These are phyloP conservation scores for Pollachius pollachius DNA, from an alignment of 2,113 vertebrate genomes.

Conservation along the genomic window DNA sequence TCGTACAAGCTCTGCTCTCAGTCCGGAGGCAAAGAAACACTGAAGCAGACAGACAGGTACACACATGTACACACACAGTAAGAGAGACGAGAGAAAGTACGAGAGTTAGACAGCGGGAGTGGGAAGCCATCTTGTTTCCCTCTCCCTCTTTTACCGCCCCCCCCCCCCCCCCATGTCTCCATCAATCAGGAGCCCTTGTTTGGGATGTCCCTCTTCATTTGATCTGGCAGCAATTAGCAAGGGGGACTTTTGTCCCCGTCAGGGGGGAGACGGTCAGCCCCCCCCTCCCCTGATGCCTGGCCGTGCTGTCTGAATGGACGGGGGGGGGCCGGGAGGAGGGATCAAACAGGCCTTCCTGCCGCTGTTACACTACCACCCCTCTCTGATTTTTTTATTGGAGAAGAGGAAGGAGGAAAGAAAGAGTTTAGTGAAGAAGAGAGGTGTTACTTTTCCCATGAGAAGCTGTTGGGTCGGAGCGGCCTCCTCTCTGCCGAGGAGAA, in stretches of 20 bases:
- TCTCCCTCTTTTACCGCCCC: slow-evolving; percentile 44
- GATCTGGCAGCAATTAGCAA: slow-evolving; percentile 89
- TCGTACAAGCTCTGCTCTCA: slow-evolving; percentile 75
- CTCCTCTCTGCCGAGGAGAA: background rate
- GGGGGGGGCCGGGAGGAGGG: slow-evolving; percentile 47
- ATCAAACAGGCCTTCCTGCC: slow-evolving; percentile 66
- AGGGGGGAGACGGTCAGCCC: slow-evolving; percentile 69
- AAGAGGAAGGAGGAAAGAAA: slow-evolving; percentile 48
- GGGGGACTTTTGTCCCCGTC: slow-evolving; percentile 78
- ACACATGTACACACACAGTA: background rate
- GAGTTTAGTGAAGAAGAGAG: slow-evolving; percentile 44
- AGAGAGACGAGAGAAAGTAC: no score
- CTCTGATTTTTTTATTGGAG: slow-evolving; percentile 54
- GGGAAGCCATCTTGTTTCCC: background rate
- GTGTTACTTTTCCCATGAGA: slow-evolving; percentile 85
- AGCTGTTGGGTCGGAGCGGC: slow-evolving; percentile 42
- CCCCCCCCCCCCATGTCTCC: slow-evolving; percentile 38
- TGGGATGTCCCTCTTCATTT: slow-evolving; percentile 79
- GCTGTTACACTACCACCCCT: slow-evolving; percentile 51
- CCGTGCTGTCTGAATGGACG: slow-evolving; percentile 73
- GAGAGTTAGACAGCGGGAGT: no score
- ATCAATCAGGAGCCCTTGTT: slow-evolving; percentile 75
- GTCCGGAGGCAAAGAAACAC: slow-evolving; percentile 23
- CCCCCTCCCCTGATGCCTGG: slow-evolving; percentile 81
- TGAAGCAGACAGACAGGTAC: slow-evolving; percentile 1